phyloP scores from a whole-genome alignment of 2,113 vertebrate genomes.

The Gopherus flavomarginatus region DNA sequence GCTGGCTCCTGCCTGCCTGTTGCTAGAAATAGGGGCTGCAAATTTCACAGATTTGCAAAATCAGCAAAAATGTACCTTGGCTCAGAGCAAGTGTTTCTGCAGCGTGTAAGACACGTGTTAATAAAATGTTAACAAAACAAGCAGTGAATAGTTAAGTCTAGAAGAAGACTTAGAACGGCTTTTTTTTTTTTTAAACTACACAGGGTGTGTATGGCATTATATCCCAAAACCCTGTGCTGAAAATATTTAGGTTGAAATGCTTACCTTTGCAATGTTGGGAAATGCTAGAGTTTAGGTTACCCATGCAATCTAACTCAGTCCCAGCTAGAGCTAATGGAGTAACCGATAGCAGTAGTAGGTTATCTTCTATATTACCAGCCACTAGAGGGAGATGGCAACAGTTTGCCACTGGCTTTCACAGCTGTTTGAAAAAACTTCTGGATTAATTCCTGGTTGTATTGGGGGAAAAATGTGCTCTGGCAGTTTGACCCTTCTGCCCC shows the following conservation, averaged over 20 bases:
- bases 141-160: accelerated
- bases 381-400: background rate
- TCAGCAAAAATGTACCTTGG: background rate
- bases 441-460: accelerated
- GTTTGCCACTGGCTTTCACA: background rate
- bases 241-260: background rate
- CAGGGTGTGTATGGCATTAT: background rate
- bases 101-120: accelerated
- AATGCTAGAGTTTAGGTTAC: background rate
- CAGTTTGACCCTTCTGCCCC: background rate
- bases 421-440: accelerated
- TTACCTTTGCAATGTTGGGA: background rate
- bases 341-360: accelerated
- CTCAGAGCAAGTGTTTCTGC: accelerated
- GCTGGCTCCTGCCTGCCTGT: background rate
- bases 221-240: background rate
- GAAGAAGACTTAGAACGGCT: background rate
- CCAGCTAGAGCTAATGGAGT: accelerated
- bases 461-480: background rate
- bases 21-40: background rate
- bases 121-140: accelerated
- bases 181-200: background rate
- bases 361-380: background rate
- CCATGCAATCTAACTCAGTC: background rate
- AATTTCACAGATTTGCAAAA: background rate